phyloP scores from a whole-genome alignment of 2,888 invertebrate genomes.

The Cylindroiulus punctatus region DNA sequence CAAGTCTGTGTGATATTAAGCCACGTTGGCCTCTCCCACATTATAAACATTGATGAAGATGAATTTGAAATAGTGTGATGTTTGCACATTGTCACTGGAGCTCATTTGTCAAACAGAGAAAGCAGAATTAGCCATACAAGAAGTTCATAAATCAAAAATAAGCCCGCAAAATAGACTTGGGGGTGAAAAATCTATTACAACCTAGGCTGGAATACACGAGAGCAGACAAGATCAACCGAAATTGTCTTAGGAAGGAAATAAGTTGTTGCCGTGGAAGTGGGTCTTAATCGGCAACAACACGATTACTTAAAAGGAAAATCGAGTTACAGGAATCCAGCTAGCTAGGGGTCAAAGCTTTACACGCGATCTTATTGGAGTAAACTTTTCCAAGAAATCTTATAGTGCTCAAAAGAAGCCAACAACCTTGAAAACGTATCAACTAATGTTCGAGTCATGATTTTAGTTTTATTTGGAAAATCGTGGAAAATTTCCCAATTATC shows the following conservation, averaged over 20 bases:
- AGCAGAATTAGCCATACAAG: slow-evolving; percentile 51
- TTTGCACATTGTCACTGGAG: slow-evolving; percentile 55
- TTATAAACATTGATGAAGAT: slow-evolving; percentile 54
- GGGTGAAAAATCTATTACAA: slow-evolving; percentile 35
- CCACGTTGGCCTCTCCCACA: slow-evolving; percentile 2
- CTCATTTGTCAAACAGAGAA: slow-evolving; percentile 55
- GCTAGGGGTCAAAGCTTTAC: background rate
- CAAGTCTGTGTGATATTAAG: background rate
- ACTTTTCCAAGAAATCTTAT: background rate
- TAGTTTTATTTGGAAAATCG: no score
- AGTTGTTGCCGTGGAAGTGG: slow-evolving; percentile 11
- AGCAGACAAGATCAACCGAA: slow-evolving; percentile 39
- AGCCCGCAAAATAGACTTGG: slow-evolving; percentile 30
- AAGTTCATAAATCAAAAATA: slow-evolving; percentile 41
- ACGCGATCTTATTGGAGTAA: background rate
- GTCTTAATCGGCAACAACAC: slow-evolving; percentile 30
- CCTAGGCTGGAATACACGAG: background rate
- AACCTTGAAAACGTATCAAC: no score
- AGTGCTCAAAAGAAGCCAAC: no score
- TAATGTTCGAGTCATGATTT: no score
- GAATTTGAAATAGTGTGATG: slow-evolving; percentile 52
- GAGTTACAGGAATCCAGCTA: background rate
- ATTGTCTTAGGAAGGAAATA: slow-evolving; percentile 47
- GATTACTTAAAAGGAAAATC: slow-evolving; percentile 44
- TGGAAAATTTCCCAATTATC: no score